A percentile compares a stretch with the other conserved stretches of the same genome.
These are phyloP conservation scores for Aplodontia rufa DNA, from an alignment of 2,113 vertebrate species.

Conservation along the genomic window DNA sequence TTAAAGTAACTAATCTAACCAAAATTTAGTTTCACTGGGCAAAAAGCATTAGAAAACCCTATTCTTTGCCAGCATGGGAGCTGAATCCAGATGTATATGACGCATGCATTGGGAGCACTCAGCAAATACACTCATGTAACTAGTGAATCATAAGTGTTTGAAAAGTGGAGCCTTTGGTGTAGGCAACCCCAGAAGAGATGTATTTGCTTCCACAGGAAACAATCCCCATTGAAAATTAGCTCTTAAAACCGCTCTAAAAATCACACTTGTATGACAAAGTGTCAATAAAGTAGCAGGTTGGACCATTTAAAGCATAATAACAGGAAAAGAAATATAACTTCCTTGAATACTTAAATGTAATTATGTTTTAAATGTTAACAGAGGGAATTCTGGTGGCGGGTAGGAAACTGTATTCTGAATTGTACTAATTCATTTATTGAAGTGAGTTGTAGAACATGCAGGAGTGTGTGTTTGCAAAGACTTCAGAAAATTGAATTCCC, in stretches of 20 bases:
- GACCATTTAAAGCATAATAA: background rate
- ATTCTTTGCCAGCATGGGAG: background rate
- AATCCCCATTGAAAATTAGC: background rate
- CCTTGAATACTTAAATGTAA: constrained; percentile 12
- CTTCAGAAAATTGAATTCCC: background rate
- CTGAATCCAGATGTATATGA: background rate
- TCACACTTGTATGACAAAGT: background rate
- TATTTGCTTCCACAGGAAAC: background rate
- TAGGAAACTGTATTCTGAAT: background rate
- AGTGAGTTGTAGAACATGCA: background rate
- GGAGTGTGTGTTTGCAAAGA: background rate
- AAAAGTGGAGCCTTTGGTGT: background rate
- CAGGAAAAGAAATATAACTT: background rate
- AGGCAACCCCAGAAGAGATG: background rate
- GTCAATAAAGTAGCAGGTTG: background rate
- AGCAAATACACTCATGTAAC: background rate
- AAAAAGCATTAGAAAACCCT: background rate
- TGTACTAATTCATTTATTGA: background rate
- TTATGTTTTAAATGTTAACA: background rate
- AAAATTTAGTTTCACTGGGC: background rate
- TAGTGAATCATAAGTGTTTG: background rate
- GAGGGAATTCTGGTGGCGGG: background rate
- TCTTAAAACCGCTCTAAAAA: background rate
- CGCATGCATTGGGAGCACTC: background rate
- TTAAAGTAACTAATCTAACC: background rate